Evolutionary conservation across 2,888 invertebrate genomes (phyloP).

Genomic region (Tenthredo amoena): DNA sequence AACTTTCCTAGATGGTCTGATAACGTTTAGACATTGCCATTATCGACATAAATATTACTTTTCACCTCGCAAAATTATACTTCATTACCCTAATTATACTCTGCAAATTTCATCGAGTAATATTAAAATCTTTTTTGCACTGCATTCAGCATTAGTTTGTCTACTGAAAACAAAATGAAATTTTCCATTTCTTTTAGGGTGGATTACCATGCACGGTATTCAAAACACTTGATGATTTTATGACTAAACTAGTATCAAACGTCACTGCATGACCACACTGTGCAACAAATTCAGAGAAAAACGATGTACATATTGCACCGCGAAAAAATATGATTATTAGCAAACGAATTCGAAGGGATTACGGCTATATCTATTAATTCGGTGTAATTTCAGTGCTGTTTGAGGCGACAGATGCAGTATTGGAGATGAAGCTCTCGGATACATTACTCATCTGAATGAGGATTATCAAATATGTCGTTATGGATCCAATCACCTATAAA

Average conservation of each 20-base stretch:
- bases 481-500: conserved; percentile 51
- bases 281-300: not conserved
- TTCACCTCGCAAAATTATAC: not conserved
- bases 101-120: too few relatives aligned
- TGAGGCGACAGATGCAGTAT: not conserved
- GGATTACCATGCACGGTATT: too few relatives aligned
- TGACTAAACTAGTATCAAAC: too few relatives aligned
- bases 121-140: too few relatives aligned
- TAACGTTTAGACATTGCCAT: not conserved
- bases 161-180: too few relatives aligned
- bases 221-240: too few relatives aligned
- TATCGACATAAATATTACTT: not conserved
- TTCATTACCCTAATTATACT: too few relatives aligned
- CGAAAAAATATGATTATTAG: not conserved
- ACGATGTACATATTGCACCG: not conserved
- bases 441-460: conserved; percentile 56
- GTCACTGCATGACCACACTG: too few relatives aligned
- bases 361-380: not conserved
- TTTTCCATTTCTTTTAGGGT: too few relatives aligned
- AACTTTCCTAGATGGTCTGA: not conserved
- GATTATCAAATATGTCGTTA: conserved; percentile 59
- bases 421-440: not conserved
- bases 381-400: not conserved
- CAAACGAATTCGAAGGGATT: not conserved
- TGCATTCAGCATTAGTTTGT: too few relatives aligned